Evolutionary conservation across 2,888 invertebrate species (phyloP), one percentile per base, ranked within the genome.

Genomic region (Phasia obesa): DNA sequence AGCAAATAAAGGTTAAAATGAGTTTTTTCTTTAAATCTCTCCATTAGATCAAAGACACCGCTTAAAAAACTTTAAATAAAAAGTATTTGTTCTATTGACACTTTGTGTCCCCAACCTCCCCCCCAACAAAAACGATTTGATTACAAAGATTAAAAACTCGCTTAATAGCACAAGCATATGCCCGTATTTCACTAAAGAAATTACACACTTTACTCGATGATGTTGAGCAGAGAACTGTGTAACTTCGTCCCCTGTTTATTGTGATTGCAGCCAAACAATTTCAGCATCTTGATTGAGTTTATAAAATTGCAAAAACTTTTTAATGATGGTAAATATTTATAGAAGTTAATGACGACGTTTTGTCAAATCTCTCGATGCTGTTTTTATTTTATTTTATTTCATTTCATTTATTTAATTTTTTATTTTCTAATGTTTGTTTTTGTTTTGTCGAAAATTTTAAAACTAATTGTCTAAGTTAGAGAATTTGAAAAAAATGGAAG

Each of bases 301-400:
- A 23, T 7, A 42, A 65, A 73, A 53, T 57, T 70, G 60, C 42
- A 49, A 71, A 73, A 79, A 73, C 51, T 79, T 79, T 78, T 74
- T 83, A 75, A 83, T 79, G 79, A 75, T 62, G 70, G 75, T 42
- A 79, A 79, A 83, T 79, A 83, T 83, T 83, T 79, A 75, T 75
- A 44, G 47, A 47, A 75, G 59, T 74, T 69, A 74, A 74, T 64
- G 74, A 74, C 51, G 44, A 53, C 57, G 53, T 35, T 47, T 73
- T 70, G 71, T 65, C 59, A 47, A 42, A 64, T 59, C 27, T 49
- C 13, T 42, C 3, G 19, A 31, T 49, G 21, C 17, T 38, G 11
- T 44, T 49, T n/a, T n/a, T n/a, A n/a, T n/a, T n/a, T n/a, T n/a
- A n/a, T n/a, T n/a, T n/a, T n/a, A n/a, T 23, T 60, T 7, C 7